Evolutionary conservation across 2,113 vertebrate genomes (phyloP).

Genomic region (Amblyopsis rosae): DNA sequence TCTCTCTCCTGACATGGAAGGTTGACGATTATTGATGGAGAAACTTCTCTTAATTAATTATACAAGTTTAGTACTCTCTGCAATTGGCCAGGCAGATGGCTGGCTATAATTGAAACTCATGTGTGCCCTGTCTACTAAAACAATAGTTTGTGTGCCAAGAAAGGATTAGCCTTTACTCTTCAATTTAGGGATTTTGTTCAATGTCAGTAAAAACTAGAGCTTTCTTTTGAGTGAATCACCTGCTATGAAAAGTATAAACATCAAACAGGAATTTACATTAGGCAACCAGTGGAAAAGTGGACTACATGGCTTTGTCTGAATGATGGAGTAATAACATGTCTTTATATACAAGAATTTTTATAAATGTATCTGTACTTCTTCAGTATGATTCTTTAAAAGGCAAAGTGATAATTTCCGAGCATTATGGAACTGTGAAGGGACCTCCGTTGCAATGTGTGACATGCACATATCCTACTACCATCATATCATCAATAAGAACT

Average conservation of each 20-base stretch:
- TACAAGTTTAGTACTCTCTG: constrained; percentile 52
- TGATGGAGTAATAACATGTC: constrained; percentile 72
- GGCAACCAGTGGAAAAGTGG: constrained; percentile 62
- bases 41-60: constrained; percentile 74
- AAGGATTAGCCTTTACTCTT: constrained; percentile 17
- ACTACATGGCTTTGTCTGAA: constrained; percentile 52
- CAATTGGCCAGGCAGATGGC: constrained; percentile 47
- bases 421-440: constrained; percentile 39
- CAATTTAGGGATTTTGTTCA: constrained; percentile 41
- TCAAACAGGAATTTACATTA: constrained; percentile 73
- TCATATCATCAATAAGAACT: too few species aligned
- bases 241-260: constrained; percentile 74
- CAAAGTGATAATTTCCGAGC: constrained; percentile 71
- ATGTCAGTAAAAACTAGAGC: too few species aligned
- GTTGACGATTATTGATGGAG: constrained; percentile 79
- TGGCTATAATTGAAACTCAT: constrained; percentile 59
- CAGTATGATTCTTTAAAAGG: constrained; percentile 74
- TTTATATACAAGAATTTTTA: constrained; percentile 66
- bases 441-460: too few species aligned
- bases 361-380: constrained; percentile 71
- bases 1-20: constrained; percentile 72
- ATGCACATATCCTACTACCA: too few species aligned
- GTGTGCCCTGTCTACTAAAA: constrained; percentile 36
- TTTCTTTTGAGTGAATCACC: constrained; percentile 69
- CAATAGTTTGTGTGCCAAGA: constrained; percentile 5